Evolutionary conservation across 2,113 vertebrate species (phyloP), one percentile per base, ranked within the genome.

Genomic region (Mungos mungo): DNA sequence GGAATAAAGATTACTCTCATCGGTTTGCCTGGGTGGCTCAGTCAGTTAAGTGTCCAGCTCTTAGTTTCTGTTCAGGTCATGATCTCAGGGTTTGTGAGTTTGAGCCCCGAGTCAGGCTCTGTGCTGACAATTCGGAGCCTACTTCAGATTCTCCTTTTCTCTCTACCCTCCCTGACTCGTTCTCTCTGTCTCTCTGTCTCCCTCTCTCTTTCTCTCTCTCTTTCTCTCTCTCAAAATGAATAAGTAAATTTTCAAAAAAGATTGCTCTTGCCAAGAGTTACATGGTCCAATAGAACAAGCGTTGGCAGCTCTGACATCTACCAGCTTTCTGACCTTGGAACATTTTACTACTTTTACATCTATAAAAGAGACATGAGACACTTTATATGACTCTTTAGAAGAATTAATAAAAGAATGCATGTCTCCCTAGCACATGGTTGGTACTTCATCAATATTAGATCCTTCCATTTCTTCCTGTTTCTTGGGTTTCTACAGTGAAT

Each of bases 321-420:
- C 82, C 11, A 69, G 33, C 41, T 68, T 94, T 93, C 86, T 92
- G 88, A 92, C 33, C 69, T 83, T 92, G 57, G 21, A 52, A 86
- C 88, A 19, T 35, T 60, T 21, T 54, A 93, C 63, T 93, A 50
- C 47, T 85, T 71, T 94, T 31, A 77, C 29, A 10, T 87, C 63
- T 81, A 76, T 25, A 33, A 83, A 93, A 68, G n/a, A 41, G 63
- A 5, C 63, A 52, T 4, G 84, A 23, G 10, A 65, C 11, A 57
- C n/a, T 54, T 41, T 57, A 71, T 23, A 54, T 50, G 23, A 38
- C 63, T 90, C 14, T 80, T 69, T 23, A 68, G 25, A 91, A 76
- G 38, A 95, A 74, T 68, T 76, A 68, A 90, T 60, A 80, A 80
- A 74, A 71, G 71, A 66, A 96, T 13, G 1, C 54, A 65, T 52